Evolutionary conservation across 2,888 invertebrate species (phyloP).

Genomic region (Pachliopta kotzebuea): DNA sequence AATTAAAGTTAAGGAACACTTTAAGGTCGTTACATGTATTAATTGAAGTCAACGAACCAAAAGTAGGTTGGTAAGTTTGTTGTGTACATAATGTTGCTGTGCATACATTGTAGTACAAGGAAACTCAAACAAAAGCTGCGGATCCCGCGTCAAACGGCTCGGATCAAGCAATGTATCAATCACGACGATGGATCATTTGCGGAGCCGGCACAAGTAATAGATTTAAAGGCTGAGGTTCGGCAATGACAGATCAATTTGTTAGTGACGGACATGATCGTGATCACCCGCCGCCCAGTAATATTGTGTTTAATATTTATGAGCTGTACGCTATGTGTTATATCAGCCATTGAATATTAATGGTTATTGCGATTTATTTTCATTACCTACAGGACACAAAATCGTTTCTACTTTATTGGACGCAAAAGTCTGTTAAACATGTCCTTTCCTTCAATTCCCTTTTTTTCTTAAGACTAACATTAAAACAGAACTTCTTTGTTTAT

Average conservation of each 20-base stretch:
- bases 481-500: neutral
- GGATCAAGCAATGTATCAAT: constrained; percentile 39
- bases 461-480: too few species aligned
- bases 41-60: constrained; percentile 7
- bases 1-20: too few species aligned
- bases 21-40: too few species aligned
- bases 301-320: constrained; percentile 27
- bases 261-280: constrained; percentile 19
- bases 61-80: constrained; percentile 6
- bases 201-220: constrained; percentile 41
- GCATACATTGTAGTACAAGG: constrained; percentile 8
- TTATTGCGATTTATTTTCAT: constrained; percentile 24
- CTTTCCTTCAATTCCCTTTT: too few species aligned
- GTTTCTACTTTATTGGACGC: constrained; percentile 7
- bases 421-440: neutral
- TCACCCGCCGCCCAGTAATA: constrained; percentile 13
- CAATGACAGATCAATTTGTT: constrained; percentile 44
- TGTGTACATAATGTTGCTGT: constrained; percentile 44
- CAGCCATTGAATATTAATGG: constrained; percentile 26
- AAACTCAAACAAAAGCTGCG: constrained; percentile 11
- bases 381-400: constrained; percentile 15
- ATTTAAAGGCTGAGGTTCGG: constrained; percentile 38
- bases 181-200: constrained; percentile 41
- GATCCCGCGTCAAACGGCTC: constrained; percentile 25
- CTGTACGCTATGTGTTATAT: constrained; percentile 25